Base-by-base conservation (phyloP, 2,888 invertebrate species). In the Aphrophora alni region DNA sequence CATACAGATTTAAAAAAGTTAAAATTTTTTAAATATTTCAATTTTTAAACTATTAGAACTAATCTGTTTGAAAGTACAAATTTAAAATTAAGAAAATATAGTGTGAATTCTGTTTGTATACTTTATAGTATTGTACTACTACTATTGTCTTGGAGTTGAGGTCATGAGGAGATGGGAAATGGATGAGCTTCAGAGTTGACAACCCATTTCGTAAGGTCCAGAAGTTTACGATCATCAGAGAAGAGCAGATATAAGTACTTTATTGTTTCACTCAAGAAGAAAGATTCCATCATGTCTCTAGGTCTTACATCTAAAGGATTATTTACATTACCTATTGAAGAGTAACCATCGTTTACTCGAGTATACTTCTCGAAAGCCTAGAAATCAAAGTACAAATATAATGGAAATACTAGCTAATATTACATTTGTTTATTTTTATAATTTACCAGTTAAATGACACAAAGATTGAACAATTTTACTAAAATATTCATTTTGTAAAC, bases 111-210 rank as follows among this genome's bases (percentile, higher is more conserved):
- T 59, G 21, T 59, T 21, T 21, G 5, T 21, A n/a, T 59, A 59
- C 21, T 21, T 59, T 21, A 21, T 59, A 21, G 5, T 1, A 59
- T 59, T 59, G n/a, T 4, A 12, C 5, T 59, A n/a, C 59, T 59
- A 59, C 21, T 21, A 21, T 21, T 21, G 21, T 59, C 7, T 59
- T 21, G n/a, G 59, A 3, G 21, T 59, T 59, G 21, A 68, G 76
- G 82, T 89, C 89, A 90, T 84, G 88, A 88, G 74, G 89, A 88
- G 84, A 98, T 93, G 0, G 98, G 99, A 85, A 99, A 89, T 4
- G 97, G 95, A 90, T 99, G 99, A 0, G 97, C 99, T 89, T 99
- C 99, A 0, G 98, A 95, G 89, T 99, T 99, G 84, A 99, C 93
- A 0, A 99, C 95, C 90, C 93, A 98, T 87, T 95, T 93, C 83